Conservation (phyloP, 2,888 invertebrate species). For the Lycocerus yunnanus region DNA sequence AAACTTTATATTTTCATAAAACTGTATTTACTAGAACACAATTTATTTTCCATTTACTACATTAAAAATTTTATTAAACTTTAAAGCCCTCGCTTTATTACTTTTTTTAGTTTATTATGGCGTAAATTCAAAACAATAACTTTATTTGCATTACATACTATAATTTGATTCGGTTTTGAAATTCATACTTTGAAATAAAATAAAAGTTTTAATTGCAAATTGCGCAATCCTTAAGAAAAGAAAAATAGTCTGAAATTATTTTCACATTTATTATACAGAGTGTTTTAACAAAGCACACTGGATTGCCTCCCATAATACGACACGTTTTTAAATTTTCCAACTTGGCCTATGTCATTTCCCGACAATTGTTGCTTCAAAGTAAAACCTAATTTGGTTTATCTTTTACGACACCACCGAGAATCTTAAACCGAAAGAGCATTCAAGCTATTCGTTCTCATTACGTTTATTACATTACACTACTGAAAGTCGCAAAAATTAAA, state of each 20-base stretch:
- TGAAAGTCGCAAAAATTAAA: not conserved
- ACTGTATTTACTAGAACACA: not conserved
- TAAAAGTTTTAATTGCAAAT: not conserved
- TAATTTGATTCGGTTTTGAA: not conserved
- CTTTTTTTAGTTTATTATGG: not conserved
- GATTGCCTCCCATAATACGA: no score
- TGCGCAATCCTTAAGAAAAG: not conserved
- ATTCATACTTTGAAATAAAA: not conserved
- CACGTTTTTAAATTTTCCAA: no score
- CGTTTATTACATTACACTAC: not conserved
- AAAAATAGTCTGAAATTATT: not conserved
- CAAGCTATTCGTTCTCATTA: not conserved
- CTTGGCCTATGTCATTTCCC: not conserved
- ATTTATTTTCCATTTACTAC: not conserved
- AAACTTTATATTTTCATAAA: not conserved
- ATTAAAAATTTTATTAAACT: not conserved
- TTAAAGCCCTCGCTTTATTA: not conserved
- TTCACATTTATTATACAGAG: not conserved
- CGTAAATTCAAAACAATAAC: not conserved
- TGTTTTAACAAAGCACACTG: no score
- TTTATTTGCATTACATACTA: not conserved
- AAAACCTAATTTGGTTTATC: not conserved
- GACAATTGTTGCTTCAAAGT: not conserved
- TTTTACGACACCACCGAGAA: not conserved
- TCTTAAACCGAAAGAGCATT: not conserved